phyloP scores from a whole-genome alignment of 2,888 invertebrate genomes.

The Bembecia ichneumoniformis region DNA sequence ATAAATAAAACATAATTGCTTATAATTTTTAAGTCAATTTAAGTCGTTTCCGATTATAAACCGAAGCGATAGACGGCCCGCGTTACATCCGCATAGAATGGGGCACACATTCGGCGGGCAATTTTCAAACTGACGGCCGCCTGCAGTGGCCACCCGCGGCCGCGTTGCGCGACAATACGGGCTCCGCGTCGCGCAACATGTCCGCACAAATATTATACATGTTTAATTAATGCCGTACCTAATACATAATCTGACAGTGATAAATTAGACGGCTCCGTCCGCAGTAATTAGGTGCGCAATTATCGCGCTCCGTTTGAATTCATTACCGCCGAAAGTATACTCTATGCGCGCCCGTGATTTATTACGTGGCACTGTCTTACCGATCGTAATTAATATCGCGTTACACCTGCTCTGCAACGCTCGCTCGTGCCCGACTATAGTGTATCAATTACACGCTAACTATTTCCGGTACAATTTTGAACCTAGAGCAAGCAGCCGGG shows the following conservation, averaged over 20 bases:
- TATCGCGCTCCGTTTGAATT: constrained; percentile 67
- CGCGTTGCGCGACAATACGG: constrained; percentile 20
- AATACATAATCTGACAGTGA: constrained; percentile 71
- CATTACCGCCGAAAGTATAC: constrained; percentile 58
- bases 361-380: constrained; percentile 49
- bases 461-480: constrained; percentile 37
- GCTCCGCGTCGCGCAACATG: constrained; percentile 17
- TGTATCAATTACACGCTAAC: constrained; percentile 30
- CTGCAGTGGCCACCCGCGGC: constrained; percentile 8
- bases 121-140: constrained; percentile 36
- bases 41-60: constrained; percentile 23
- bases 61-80: constrained; percentile 15
- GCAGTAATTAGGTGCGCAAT: constrained; percentile 68
- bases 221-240: constrained; percentile 65
- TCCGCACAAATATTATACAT: constrained; percentile 61
- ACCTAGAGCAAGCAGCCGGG: constrained; percentile 17
- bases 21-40: no score
- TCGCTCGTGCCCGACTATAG: constrained; percentile 15
- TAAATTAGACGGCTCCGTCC: constrained; percentile 61
- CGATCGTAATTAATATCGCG: constrained; percentile 58
- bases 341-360: constrained; percentile 52
- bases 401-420: constrained; percentile 36
- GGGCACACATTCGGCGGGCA: constrained; percentile 21
- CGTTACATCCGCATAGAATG: constrained; percentile 27
- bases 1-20: no score